Evolutionary conservation across 2,113 vertebrate genomes (phyloP).

Genomic region (Bothrops jararaca): DNA sequence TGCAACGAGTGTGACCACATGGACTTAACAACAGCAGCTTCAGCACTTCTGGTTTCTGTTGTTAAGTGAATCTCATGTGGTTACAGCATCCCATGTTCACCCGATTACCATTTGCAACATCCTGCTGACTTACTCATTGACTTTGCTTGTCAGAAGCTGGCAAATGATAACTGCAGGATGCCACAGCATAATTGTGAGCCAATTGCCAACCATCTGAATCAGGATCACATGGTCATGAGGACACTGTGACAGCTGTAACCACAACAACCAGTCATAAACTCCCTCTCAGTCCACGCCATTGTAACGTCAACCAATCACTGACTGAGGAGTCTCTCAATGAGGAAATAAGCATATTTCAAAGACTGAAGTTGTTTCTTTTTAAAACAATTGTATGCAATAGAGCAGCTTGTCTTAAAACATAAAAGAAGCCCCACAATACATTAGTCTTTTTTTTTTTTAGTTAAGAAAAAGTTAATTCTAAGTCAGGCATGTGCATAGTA

Average conservation of each 20-base stretch:
- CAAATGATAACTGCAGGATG: not conserved
- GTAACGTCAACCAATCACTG: not conserved
- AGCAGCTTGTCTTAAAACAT: slow-evolving; percentile 57
- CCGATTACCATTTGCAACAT: not conserved
- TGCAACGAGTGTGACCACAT: not conserved
- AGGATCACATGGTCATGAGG: not conserved
- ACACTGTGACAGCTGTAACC: not conserved
- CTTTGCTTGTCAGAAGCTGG: not conserved
- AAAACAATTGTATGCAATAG: slow-evolving; percentile 65
- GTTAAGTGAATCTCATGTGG: not conserved
- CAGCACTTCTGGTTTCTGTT: not conserved
- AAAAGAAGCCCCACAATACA: slow-evolving; percentile 59
- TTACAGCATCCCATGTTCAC: not conserved
- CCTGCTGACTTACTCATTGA: not conserved
- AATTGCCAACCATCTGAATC: not conserved
- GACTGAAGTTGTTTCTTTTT: slow-evolving; percentile 58
- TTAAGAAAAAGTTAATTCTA: slow-evolving; percentile 35
- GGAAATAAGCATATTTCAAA: slow-evolving; percentile 60
- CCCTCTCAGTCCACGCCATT: not conserved
- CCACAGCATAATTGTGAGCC: not conserved
- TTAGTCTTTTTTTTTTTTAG: slow-evolving; percentile 30
- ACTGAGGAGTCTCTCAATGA: not conserved
- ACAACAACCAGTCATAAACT: not conserved
- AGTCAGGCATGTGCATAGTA: slow-evolving; percentile 25
- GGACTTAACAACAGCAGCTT: not conserved